phyloP scores from a whole-genome alignment of 2,113 vertebrate genomes.

The Arizona elegans region DNA sequence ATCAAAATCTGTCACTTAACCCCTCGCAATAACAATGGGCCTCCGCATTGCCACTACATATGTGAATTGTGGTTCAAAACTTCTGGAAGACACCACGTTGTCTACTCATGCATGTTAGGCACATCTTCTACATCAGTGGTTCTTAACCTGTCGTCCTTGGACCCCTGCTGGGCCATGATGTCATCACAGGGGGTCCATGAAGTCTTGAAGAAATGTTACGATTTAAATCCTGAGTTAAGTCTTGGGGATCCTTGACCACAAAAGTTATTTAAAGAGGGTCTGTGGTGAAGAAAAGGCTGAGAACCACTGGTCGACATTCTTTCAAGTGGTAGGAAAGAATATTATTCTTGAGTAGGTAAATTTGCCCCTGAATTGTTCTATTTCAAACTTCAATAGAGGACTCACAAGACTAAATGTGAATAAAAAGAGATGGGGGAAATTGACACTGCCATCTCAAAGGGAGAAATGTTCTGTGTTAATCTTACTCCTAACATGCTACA shows the following conservation, averaged over 20 bases:
- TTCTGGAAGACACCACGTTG: neutral
- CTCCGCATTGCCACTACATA: neutral
- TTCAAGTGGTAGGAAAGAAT: neutral
- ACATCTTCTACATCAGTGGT: neutral
- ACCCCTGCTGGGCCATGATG: neutral
- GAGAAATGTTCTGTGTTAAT: neutral
- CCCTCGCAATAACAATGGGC: neutral
- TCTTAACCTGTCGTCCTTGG: neutral
- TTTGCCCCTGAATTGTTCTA: neutral
- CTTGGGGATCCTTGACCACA: neutral
- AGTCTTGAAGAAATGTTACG: neutral
- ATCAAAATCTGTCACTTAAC: neutral
- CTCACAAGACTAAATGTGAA: neutral
- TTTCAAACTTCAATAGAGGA: neutral
- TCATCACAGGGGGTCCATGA: neutral
- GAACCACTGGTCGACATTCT: neutral
- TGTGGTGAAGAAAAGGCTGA: neutral
- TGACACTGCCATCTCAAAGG: neutral
- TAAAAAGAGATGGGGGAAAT: neutral
- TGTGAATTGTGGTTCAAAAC: neutral
- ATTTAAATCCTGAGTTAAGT: neutral
- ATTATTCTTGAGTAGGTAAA: neutral
- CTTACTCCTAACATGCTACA: neutral
- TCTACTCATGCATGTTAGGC: neutral
- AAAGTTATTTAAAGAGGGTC: neutral